These are phyloP conservation scores for Ahaetulla prasina DNA, from an alignment of 2,113 vertebrate genomes.

Conservation along the genomic window DNA sequence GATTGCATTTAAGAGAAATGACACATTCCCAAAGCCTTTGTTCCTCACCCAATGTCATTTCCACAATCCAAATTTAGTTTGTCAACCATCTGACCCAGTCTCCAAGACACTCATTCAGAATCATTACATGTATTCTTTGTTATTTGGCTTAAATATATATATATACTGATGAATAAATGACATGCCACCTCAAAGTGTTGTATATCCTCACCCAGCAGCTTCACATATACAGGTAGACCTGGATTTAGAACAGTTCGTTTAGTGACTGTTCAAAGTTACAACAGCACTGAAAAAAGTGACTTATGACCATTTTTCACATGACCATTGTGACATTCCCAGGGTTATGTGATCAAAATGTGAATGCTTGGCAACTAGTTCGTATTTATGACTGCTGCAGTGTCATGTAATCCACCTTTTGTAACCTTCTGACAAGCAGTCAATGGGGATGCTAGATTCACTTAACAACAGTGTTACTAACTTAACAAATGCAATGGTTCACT, in stretches of 20 bases:
- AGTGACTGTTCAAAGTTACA: not conserved
- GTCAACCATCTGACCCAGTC: not conserved
- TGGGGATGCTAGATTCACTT: not conserved
- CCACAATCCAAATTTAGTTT: not conserved
- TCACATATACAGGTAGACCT: not conserved
- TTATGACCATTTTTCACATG: not conserved
- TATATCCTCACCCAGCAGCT: not conserved
- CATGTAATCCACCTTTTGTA: not conserved
- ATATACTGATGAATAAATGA: not conserved
- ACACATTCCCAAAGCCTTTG: not conserved
- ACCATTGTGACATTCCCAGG: not conserved
- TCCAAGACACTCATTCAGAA: not conserved
- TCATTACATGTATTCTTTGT: not conserved
- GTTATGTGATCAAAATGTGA: not conserved
- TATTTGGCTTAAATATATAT: not conserved
- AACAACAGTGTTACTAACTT: too few relatives aligned
- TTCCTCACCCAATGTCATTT: not conserved
- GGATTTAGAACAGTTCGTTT: not conserved
- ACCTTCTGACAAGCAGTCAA: not conserved
- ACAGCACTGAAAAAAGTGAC: not conserved
- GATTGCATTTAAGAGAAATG: not conserved
- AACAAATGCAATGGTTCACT: not conserved
- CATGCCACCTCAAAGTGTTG: not conserved
- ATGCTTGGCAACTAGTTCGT: not conserved
- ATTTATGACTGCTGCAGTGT: not conserved